Conservation (phyloP, 1,140 invertebrate genomes). For the Telenomus remus region DNA sequence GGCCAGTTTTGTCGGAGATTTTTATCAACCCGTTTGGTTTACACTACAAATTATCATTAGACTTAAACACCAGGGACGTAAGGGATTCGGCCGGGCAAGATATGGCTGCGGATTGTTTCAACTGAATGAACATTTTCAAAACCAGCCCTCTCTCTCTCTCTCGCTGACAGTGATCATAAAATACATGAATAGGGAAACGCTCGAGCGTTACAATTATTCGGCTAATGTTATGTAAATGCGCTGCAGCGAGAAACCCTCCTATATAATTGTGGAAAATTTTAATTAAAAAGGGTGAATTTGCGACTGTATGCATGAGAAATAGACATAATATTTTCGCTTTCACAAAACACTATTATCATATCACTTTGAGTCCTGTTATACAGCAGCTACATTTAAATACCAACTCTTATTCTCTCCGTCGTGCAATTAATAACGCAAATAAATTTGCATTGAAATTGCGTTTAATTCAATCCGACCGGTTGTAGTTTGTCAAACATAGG, state of each 20-base stretch:
- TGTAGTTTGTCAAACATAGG: too few species aligned
- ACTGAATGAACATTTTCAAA: slow-evolving; percentile 41
- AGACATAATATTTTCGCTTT: slow-evolving; percentile 10
- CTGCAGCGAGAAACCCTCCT: slow-evolving; percentile 8
- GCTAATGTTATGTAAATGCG: slow-evolving; percentile 35
- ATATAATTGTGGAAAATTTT: slow-evolving; percentile 13
- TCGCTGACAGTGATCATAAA: slow-evolving; percentile 24
- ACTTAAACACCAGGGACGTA: slow-evolving; percentile 35
- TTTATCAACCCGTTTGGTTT: slow-evolving; percentile 38
- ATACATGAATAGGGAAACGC: slow-evolving; percentile 27
- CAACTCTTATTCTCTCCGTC: neutral
- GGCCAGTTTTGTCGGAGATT: slow-evolving; percentile 35
- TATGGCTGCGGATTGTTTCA: slow-evolving; percentile 34
- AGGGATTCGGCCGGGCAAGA: slow-evolving; percentile 26
- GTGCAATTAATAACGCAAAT: too few species aligned
- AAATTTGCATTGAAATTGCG: too few species aligned
- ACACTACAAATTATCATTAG: slow-evolving; percentile 51
- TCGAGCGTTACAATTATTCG: slow-evolving; percentile 24
- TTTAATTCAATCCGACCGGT: too few species aligned
- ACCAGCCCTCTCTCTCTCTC: slow-evolving; percentile 22
- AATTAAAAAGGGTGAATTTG: slow-evolving; percentile 14
- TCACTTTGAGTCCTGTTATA: neutral
- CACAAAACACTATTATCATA: slow-evolving; percentile 3
- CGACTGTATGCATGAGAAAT: slow-evolving; percentile 1
- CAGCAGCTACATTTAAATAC: neutral